Evolutionary conservation across 2,113 vertebrate species (phyloP).

Genomic region (Lynx canadensis): DNA sequence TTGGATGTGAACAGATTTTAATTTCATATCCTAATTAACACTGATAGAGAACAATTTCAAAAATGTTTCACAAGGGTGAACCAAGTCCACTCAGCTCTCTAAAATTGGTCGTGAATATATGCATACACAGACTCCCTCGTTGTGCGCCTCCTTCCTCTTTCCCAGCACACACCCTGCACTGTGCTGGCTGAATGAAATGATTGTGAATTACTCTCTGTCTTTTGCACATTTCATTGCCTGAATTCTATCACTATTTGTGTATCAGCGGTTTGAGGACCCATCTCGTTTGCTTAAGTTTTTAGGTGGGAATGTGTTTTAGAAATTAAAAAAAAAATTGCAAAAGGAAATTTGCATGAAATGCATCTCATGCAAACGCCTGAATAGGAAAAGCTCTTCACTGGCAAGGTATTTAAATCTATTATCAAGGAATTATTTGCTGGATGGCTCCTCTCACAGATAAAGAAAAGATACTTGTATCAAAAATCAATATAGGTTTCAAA

Average conservation of each 20-base stretch:
- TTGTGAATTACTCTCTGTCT: constrained; percentile 68
- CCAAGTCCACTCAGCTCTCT: not conserved
- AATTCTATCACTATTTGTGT: constrained; percentile 67
- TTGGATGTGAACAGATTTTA: constrained; percentile 71
- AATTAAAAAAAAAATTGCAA: constrained; percentile 3
- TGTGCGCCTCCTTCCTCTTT: not conserved
- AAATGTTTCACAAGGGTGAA: constrained; percentile 40
- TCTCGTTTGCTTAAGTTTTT: constrained; percentile 62
- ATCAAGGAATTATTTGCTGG: not conserved
- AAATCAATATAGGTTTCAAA: not conserved
- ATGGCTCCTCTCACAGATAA: not conserved
- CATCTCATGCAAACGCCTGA: not conserved
- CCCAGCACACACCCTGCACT: not conserved
- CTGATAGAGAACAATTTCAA: constrained; percentile 57
- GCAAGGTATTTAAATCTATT: not conserved
- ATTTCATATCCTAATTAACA: constrained; percentile 72
- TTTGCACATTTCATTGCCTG: constrained; percentile 67
- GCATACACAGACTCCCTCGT: not conserved
- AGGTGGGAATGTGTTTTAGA: constrained; percentile 54
- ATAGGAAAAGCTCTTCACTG: not conserved
- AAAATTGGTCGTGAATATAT: not conserved
- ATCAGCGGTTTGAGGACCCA: constrained; percentile 64
- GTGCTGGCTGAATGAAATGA: constrained; percentile 56
- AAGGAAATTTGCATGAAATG: not conserved
- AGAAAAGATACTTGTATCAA: not conserved